Percentiles rank a stretch among this genome's conserved stretches.
These are phyloP conservation scores for Falco columbarius DNA, from an alignment of 2,797 vertebrate genomes.

Conservation along the genomic window DNA sequence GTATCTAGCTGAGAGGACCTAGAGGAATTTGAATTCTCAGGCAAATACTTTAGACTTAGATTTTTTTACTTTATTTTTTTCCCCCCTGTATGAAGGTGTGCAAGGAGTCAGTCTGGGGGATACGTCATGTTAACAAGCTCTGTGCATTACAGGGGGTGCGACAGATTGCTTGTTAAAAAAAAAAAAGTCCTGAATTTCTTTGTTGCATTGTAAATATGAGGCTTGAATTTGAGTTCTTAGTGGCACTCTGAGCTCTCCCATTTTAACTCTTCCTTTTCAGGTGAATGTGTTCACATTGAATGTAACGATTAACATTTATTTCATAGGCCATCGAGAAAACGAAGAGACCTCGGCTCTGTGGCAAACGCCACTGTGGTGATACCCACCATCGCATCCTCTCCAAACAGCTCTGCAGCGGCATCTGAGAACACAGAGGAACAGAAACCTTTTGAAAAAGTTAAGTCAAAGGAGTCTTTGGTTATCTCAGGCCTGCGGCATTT, in stretches of 20 bases:
- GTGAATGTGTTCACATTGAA: rapidly evolving
- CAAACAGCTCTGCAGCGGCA: slow-evolving; percentile 73
- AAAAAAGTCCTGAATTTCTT: not conserved
- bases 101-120: too few species aligned
- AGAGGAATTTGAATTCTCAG: not conserved
- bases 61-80: not conserved
- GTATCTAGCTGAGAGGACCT: not conserved
- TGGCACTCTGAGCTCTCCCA: not conserved
- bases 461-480: slow-evolving; percentile 87
- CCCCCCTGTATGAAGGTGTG: not conserved
- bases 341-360: slow-evolving; percentile 85
- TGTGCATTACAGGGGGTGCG: not conserved
- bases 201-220: not conserved
- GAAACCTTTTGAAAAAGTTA: slow-evolving; percentile 78
- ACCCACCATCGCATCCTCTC: slow-evolving; percentile 65
- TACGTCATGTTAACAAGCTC: rapidly evolving
- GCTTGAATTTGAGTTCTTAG: not conserved
- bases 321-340: slow-evolving; percentile 82
- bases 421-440: slow-evolving; percentile 70
- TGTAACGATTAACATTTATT: rapidly evolving
- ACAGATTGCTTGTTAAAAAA: rapidly evolving
- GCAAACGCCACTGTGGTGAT: slow-evolving; percentile 80
- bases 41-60: not conserved
- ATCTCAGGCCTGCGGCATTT: slow-evolving; percentile 94
- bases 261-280: not conserved